A percentile compares a stretch with the other conserved stretches of the same genome.
These are phyloP conservation scores for Puma concolor DNA, from an alignment of 2,113 vertebrate genomes.

Conservation along the genomic window DNA sequence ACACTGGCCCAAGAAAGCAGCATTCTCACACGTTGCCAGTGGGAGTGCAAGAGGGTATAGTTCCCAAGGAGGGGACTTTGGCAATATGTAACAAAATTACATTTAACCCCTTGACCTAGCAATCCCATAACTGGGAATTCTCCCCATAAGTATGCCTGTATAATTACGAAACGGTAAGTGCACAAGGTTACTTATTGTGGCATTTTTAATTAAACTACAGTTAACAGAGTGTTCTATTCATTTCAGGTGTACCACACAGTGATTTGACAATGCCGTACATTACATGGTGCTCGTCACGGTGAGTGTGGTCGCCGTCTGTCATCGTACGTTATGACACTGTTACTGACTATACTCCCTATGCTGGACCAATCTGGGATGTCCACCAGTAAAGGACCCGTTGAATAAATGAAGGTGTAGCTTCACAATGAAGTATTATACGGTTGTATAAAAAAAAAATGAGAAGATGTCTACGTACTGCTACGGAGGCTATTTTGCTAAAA, in stretches of 20 bases:
- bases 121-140: conserved; percentile 15
- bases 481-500: not conserved
- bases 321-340: not conserved
- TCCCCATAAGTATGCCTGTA: not conserved
- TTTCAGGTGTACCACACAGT: not conserved
- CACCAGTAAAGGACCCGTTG: not conserved
- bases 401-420: not conserved
- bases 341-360: not conserved
- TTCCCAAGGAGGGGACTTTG: not conserved
- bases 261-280: not conserved
- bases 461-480: not conserved
- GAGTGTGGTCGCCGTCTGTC: not conserved
- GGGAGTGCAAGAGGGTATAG: not conserved
- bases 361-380: not conserved
- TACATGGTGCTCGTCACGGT: not conserved
- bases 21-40: not conserved
- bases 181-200: conserved; percentile 4
- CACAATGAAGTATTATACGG: conserved; percentile 16
- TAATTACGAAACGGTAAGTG: conserved; percentile 41
- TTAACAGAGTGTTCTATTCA: not conserved
- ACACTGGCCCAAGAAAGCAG: not conserved
- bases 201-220: not conserved
- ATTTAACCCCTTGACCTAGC: not conserved
- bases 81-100: conserved; percentile 16
- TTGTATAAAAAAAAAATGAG: conserved; percentile 26